Base-by-base conservation (phyloP, 2,113 vertebrate species). In the Pardalotus punctatus region DNA sequence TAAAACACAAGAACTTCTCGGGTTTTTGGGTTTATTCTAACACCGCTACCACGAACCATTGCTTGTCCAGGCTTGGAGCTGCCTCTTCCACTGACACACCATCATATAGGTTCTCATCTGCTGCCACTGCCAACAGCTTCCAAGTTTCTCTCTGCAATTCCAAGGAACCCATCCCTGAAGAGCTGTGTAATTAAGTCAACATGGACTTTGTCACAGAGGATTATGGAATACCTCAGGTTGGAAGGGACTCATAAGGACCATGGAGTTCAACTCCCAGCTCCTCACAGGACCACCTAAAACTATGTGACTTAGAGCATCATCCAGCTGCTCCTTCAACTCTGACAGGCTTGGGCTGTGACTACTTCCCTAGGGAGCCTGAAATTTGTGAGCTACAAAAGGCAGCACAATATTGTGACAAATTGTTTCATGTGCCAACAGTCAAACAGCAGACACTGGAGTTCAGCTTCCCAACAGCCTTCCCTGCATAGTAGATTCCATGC, bases 41-140 rank as follows among this genome's bases (percentile, higher is more conserved):
- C 28, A 51, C 0, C 38, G 25, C 12, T 23, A 24, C 45, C 27
- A 47, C 0, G 0, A 62, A 58, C 19, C 6, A 7, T 0, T n/a
- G 16, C 61, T 61, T 28, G 16, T 31, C 69, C 86, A 64, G 45
- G 27, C 14, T 43, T 19, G 18, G 70, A 42, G n/a, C 43, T 67
- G 7, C 50, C 73, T 19, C 57, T 70, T 57, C 78, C 66, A 35
- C 0, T 5, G 50, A 40, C 28, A 7, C 21, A 19, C 7, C 31
- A 12, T 51, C 50, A 18, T 60, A 56, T 10, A 35, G 38, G 28
- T 28, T 54, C 13, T 47, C 42, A 56, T 9, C 38, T 74, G 58
- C 73, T 65, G 38, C 43, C 36, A 6, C 33, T 53, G 24, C 35
- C 65, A 72, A 12, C 56, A 45, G 22, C 78, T 72, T 43, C 71